Base-by-base conservation (phyloP, 2,888 invertebrate species). In the Hesperia comma region DNA sequence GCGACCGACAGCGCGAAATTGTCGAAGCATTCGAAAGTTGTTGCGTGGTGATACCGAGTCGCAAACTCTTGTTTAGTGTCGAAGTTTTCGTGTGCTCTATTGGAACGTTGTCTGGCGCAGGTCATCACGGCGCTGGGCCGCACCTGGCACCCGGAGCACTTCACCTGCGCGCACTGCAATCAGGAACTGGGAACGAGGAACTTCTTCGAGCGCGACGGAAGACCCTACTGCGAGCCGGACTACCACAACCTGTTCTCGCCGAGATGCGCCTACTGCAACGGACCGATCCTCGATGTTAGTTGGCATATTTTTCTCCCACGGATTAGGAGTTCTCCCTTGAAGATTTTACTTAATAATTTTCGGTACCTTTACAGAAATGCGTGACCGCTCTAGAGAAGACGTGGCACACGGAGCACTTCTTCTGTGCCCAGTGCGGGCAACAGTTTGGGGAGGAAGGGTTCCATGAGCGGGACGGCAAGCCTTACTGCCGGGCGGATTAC, bases 131-230 rank as follows among this genome's bases (percentile, higher is more conserved):
- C 99, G 19, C 87, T 99, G 86, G 99, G 99, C 64, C 97, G 98
- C 90, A 99, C 99, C 72, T 99, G 99, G 99, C 99, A 99, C 89
- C 99, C 99, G 56, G 99, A 99, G 93, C 99, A 99, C 91, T 99
- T 99, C 92, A 97, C 97, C 69, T 99, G 99, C 94, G 97, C 97
- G 74, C 98, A 99, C 84, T 99, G 99, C 94, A 97, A 96, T 81
- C 97, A 98, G 84, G 98, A 99, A 87, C 92, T 99, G 82, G 99
- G 99, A 70, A 99, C 99, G 64, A 95, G 98, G 85, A 99, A 99
- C 93, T 99, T 99, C 95, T 99, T 99, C 90, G 99, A 99, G 91
- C 94, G 99, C 73, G 99, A 99, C 77, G 98, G 98, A 64, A 95
- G 96, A 83, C 99, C 99, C 0, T 99, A 99, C 92, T 99, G 99